Evolutionary conservation across 2,113 vertebrate genomes (phyloP).

Genomic region (Neodon shergylaensis): DNA sequence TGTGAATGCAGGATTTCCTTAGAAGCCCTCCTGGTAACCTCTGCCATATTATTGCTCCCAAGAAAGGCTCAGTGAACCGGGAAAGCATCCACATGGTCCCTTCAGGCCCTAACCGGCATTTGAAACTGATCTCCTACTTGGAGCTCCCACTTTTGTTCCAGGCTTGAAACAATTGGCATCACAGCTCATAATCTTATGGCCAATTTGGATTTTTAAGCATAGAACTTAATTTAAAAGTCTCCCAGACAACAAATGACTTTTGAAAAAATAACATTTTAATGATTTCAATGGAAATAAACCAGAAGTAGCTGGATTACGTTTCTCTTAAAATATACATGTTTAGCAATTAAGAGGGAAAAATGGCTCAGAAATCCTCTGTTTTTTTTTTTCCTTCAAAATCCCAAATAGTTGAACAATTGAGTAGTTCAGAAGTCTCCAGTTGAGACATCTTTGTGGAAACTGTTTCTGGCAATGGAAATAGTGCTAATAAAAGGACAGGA

Average conservation of each 20-base stretch:
- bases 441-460: constrained; percentile 67
- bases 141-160: constrained; percentile 64
- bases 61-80: not conserved
- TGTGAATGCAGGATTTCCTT: constrained; percentile 56
- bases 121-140: constrained; percentile 72
- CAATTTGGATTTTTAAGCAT: constrained; percentile 75
- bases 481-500: constrained; percentile 56
- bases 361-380: constrained; percentile 61
- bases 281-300: constrained; percentile 77
- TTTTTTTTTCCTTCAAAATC: constrained; percentile 62
- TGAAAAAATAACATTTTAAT: constrained; percentile 74
- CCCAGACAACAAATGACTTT: constrained; percentile 71
- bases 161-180: constrained; percentile 68
- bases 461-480: constrained; percentile 62
- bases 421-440: constrained; percentile 48
- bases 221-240: constrained; percentile 73
- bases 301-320: constrained; percentile 73
- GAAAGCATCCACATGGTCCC: constrained; percentile 12
- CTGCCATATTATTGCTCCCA: not conserved
- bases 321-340: constrained; percentile 73
- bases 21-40: constrained; percentile 70
- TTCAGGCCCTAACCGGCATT: constrained; percentile 60
- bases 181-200: constrained; percentile 55
- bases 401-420: constrained; percentile 73
- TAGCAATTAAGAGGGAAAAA: constrained; percentile 63